Evolutionary conservation across 2,888 invertebrate species (phyloP).

Genomic region (Hedya salicella): DNA sequence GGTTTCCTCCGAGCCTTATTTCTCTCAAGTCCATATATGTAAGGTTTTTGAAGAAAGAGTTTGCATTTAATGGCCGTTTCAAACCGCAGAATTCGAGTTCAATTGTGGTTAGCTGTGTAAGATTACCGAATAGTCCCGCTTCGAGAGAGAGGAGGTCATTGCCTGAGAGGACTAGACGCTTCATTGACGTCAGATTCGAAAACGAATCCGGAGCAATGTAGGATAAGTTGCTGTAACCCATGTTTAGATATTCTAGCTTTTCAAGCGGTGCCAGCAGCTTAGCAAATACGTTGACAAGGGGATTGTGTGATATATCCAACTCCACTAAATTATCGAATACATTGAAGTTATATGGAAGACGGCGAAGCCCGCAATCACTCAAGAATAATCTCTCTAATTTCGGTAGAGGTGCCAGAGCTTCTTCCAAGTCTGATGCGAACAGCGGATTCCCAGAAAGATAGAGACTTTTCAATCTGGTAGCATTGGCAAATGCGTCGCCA

Average conservation of each 20-base stretch:
- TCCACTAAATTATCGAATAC: conserved; percentile 87
- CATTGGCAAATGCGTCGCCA: conserved; percentile 88
- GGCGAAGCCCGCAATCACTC: conserved; percentile 87
- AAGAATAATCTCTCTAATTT: conserved; percentile 87
- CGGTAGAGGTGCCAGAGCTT: conserved; percentile 87
- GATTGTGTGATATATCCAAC: conserved; percentile 89
- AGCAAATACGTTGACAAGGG: conserved; percentile 88
- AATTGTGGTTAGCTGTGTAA: conserved; percentile 87
- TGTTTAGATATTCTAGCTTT: conserved; percentile 88
- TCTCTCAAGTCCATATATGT: conserved; percentile 87
- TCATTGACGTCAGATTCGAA: conserved; percentile 88
- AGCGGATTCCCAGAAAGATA: conserved; percentile 88
- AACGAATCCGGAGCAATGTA: conserved; percentile 87
- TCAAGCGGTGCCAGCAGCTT: conserved; percentile 87
- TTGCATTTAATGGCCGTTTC: conserved; percentile 86
- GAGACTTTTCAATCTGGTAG: conserved; percentile 87
- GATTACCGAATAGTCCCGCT: conserved; percentile 87
- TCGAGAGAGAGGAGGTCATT: conserved; percentile 88
- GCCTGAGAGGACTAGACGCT: conserved; percentile 87
- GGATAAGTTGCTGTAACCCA: conserved; percentile 89
- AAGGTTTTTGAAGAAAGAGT: conserved; percentile 87
- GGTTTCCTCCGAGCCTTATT: conserved; percentile 88
- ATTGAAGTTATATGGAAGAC: conserved; percentile 88
- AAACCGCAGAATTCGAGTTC: conserved; percentile 89
- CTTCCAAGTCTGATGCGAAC: conserved; percentile 87